phyloP scores from a whole-genome alignment of 1,140 invertebrate species.

The Chironomus striatipennis region DNA sequence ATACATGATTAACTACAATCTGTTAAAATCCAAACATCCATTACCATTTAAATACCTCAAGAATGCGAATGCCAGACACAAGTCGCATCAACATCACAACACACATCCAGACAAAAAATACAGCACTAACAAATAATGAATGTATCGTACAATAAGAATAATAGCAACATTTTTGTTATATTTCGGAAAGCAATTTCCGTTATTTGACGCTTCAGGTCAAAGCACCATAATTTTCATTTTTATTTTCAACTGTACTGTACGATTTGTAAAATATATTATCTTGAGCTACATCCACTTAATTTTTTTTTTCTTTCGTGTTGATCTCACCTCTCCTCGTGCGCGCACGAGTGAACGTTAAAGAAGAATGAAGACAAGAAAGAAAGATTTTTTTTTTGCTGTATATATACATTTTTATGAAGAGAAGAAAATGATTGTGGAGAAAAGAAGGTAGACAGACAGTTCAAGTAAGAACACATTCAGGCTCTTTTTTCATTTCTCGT shows the following conservation, averaged over 20 bases:
- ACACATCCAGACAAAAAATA: too few species aligned
- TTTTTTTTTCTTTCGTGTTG: not conserved
- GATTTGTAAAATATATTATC: too few species aligned
- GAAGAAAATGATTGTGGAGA: not conserved
- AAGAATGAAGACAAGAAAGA: not conserved
- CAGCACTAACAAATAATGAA: too few species aligned
- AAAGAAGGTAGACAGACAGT: not conserved
- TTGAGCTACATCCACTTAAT: not conserved
- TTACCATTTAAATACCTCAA: too few species aligned
- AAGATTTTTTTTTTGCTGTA: too few species aligned
- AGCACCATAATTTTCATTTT: slow-evolving; percentile 8
- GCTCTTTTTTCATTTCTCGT: not conserved
- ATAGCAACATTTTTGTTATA: not conserved
- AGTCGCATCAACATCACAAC: too few species aligned
- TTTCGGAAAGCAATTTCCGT: slow-evolving; percentile 7
- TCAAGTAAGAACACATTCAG: not conserved
- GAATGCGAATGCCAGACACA: too few species aligned
- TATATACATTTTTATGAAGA: not conserved
- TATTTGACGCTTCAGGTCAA: slow-evolving; percentile 12
- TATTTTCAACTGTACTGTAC: not conserved
- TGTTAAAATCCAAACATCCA: too few species aligned
- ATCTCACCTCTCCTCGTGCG: not conserved
- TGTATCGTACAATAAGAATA: too few species aligned
- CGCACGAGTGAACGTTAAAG: not conserved
- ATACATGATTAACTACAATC: too few species aligned